Evolutionary conservation across 1,140 invertebrate species (phyloP), one percentile per base, ranked within the genome.

Genomic region (Laupala kohalensis): DNA sequence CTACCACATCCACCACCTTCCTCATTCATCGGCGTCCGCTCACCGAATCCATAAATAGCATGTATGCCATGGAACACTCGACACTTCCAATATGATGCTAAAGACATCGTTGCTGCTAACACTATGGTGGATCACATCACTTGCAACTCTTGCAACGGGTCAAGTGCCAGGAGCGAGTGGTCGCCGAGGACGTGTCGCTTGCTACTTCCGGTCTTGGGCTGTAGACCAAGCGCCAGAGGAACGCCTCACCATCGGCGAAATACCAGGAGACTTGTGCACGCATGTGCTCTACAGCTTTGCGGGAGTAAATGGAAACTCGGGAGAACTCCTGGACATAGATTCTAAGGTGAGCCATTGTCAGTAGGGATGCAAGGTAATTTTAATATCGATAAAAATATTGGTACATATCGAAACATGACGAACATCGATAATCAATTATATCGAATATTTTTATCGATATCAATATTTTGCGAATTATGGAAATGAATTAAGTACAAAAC

Each of bases 191-290:
- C 85, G 89, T 78, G 85, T 93, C 67, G 90, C 92, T 27, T 95
- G 92, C 77, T 95, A 95, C 83, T 95, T 93, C 82, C 93, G 91
- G 77, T 94, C 94, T 77, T 96, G 93, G 94, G 93, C 93, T 5
- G 86, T 94, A 19, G 92, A 94, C 80, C 83, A 93, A 30, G 91
- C 92, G 0, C 91, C 88, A 6, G 81, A 91, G 6, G 92, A 92
- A 4, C 88, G 86, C 62, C 95, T 95, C 77, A 88, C 84, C 1
- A 87, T 95, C 67, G 88, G 93, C 64, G 92, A 95, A 77, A 87
- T 95, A 68, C 93, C 92, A 0, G 89, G 85, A 2, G 87, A 92
- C 74, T 81, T 91, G 29, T 96, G 93, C 77, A 95, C 93, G 0
- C 93, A 96, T 78, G 77, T 95, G 4, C 89, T 95, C 66, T 96